Evolutionary conservation across 2,113 vertebrate genomes (phyloP), one percentile per base, ranked within the genome.

Genomic region (Spilogale gracilis): DNA sequence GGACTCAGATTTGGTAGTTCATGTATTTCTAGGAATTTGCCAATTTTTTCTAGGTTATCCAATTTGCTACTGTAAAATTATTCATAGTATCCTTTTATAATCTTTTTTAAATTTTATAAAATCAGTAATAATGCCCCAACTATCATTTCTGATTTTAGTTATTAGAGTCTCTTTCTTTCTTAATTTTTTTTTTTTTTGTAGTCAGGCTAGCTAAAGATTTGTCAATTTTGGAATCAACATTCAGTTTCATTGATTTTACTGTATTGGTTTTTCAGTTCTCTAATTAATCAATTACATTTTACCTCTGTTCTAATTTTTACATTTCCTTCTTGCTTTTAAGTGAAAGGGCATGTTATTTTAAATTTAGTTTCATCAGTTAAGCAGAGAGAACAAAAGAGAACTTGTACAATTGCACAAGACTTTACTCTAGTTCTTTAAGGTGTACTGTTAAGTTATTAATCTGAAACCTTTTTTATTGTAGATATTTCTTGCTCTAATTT

Each of bases 301-400:
- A 45, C 38, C 10, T 85, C 27, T 67, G 54, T 23, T 27, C 30
- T 25, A n/a, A 45, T 69, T 17, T 69, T 58, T 38, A 38, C 38
- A 38, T 38, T 38, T 38, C 38, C 38, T 38, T 38, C 38, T 38
- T 38, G 38, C 45, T 78, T 93, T 79, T 63, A 78, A 48, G 21
- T 90, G 60, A 86, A 38, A 74, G 25, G 17, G 9, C 10, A 27
- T 23, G 18, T 6, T 82, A 96, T 61, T 82, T 60, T 78, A 79
- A 88, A 61, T 88, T 71, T 52, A 25, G 12, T 94, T 14, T 94
- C 60, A 67, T 65, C 38, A 82, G 12, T 91, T 93, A 76, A 87
- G 65, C 61, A 13, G 3, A 56, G 20, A 79, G 6, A 93, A 79
- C 10, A 48, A 81, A 93, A 85, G 14, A 14, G 8, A 14, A 80